A percentile compares a stretch with the other conserved stretches of the same genome.
Conservation (phyloP, 2,797 vertebrate genomes). For the Catharus ustulatus region DNA sequence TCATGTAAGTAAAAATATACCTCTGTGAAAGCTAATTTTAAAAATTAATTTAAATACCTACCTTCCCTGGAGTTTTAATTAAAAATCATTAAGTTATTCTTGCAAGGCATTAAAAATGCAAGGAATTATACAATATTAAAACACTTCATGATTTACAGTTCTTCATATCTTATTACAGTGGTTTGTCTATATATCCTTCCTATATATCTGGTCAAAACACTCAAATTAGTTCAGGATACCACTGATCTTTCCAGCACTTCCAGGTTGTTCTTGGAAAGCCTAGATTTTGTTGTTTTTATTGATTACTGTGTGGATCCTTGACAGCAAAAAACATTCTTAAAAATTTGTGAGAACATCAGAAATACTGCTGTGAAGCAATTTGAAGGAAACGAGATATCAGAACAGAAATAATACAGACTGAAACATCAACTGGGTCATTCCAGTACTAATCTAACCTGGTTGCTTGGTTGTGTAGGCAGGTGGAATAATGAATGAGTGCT, state of each 20-base stretch:
- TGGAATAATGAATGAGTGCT: neutral
- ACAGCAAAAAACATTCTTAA: neutral
- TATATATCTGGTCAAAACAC: neutral
- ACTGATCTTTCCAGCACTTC: neutral
- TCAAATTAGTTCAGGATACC: neutral
- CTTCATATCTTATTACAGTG: neutral
- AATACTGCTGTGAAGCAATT: neutral
- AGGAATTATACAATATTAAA: neutral
- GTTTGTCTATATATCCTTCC: neutral
- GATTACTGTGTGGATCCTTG: neutral
- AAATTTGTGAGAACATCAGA: neutral
- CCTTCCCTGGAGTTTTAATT: neutral
- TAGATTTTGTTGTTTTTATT: neutral
- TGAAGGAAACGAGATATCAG: neutral
- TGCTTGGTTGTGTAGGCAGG: neutral
- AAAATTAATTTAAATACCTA: neutral
- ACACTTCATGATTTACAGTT: neutral
- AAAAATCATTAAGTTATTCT: neutral
- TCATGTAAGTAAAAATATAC: neutral
- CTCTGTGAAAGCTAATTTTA: neutral
- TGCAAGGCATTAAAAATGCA: neutral
- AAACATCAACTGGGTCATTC: neutral
- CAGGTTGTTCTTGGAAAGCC: neutral
- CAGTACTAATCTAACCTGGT: neutral
- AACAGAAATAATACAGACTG: neutral